phyloP scores from a whole-genome alignment of 1,140 invertebrate species.

The Leptonema lineaticorne region DNA sequence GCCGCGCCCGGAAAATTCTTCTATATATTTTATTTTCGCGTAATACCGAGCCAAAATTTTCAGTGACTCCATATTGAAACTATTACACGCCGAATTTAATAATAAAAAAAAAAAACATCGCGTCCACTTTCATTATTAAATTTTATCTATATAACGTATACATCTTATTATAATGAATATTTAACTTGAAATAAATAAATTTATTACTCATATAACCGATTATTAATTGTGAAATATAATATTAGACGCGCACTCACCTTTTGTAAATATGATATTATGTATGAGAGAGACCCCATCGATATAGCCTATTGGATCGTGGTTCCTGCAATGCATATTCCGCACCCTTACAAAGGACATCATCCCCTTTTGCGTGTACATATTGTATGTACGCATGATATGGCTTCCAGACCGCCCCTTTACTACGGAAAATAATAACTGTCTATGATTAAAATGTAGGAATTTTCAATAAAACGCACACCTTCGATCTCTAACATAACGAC shows the following conservation, averaged over 20 bases:
- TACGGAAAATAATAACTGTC: slow-evolving; percentile 10
- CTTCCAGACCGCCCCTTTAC: slow-evolving; percentile 1
- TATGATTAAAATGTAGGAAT: slow-evolving; percentile 17
- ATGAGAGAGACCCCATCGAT: slow-evolving; percentile 9
- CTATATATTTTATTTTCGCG: no score
- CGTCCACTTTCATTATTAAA: no score
- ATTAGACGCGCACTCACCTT: background rate
- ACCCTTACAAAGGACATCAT: slow-evolving; percentile 5
- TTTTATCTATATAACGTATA: no score
- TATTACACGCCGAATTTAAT: no score
- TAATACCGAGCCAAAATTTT: slow-evolving; percentile 3
- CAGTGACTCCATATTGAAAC: no score
- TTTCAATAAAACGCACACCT: background rate
- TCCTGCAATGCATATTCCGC: slow-evolving; percentile 20
- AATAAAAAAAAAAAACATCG: no score
- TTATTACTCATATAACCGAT: no score
- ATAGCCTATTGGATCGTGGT: background rate
- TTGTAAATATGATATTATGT: slow-evolving; percentile 18
- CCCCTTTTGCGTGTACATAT: no score
- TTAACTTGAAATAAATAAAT: no score
- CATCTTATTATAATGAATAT: no score
- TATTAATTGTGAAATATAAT: background rate
- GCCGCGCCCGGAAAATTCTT: background rate
- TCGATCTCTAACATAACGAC: background rate
- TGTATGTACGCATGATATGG: slow-evolving; percentile 7